Evolutionary conservation across 2,888 invertebrate species (phyloP).

Genomic region (Tipula unca): DNA sequence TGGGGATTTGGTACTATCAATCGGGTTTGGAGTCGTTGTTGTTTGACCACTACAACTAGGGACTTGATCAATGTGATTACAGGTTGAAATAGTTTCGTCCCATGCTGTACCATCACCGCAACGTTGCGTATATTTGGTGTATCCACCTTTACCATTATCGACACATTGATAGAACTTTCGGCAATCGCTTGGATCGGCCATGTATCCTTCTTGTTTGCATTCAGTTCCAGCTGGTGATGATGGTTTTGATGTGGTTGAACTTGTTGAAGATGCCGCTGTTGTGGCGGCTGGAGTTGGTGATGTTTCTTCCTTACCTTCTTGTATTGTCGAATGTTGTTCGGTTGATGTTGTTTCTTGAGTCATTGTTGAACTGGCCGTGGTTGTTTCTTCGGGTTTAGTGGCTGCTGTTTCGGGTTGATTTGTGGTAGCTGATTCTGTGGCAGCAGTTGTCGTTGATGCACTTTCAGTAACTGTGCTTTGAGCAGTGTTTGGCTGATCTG

Average conservation of each 20-base stretch:
- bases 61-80: conserved; percentile 40
- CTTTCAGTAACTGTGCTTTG: not conserved
- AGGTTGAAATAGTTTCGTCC: conserved; percentile 49
- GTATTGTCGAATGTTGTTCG: not conserved
- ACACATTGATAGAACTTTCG: conserved; percentile 51
- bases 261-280: not conserved
- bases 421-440: conserved; percentile 16
- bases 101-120: conserved; percentile 51
- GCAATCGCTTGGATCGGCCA: conserved; percentile 44
- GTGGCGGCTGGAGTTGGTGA: conserved; percentile 1
- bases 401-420: not conserved
- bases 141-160: conserved; percentile 40
- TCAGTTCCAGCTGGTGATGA: conserved; percentile 21
- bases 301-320: conserved; percentile 17
- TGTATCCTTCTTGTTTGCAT: conserved; percentile 42
- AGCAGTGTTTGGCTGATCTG: conserved; percentile 15
- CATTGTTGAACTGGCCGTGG: not conserved
- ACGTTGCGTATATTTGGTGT: conserved; percentile 44
- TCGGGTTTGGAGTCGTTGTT: not conserved
- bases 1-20: conserved; percentile 29
- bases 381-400: not conserved
- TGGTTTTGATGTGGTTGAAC: conserved; percentile 14
- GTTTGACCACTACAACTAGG: conserved; percentile 21
- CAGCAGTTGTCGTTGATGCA: not conserved
- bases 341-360: not conserved